Evolutionary conservation across 2,888 invertebrate genomes (phyloP).

Genomic region (Chloromyia formosa): DNA sequence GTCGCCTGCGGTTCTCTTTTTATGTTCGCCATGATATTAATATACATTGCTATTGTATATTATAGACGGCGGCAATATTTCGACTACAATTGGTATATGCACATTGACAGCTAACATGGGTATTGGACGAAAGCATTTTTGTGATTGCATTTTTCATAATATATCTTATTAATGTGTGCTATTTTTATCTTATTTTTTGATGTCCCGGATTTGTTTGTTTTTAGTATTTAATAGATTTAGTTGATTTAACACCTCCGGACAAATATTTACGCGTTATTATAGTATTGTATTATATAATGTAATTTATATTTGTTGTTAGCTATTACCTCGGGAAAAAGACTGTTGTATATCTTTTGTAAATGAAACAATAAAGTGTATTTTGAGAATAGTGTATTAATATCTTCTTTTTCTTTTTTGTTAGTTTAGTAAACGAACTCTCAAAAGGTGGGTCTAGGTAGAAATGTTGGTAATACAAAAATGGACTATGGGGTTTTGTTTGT

Average conservation of each 20-base stretch:
- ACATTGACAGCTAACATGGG: conserved; percentile 40
- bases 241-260: background rate
- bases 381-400: background rate
- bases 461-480: too few species aligned
- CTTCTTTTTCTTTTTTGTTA: background rate
- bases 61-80: conserved; percentile 59
- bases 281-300: background rate
- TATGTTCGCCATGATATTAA: conserved; percentile 39
- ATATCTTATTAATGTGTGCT: background rate
- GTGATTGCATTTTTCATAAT: background rate
- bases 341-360: conserved; percentile 30
- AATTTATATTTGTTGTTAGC: conserved; percentile 19
- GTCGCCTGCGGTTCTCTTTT: conserved; percentile 30
- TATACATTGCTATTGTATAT: conserved; percentile 58
- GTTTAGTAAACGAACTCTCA: too few species aligned
- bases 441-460: too few species aligned
- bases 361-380: conserved; percentile 21
- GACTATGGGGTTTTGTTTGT: too few species aligned
- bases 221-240: background rate
- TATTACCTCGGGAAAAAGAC: conserved; percentile 30
- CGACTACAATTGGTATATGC: conserved; percentile 54
- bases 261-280: background rate
- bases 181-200: background rate
- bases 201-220: background rate
- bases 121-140: background rate